Evolutionary conservation across 2,888 invertebrate species (phyloP), one percentile per base, ranked within the genome.

Genomic region (Lymantria dispar): DNA sequence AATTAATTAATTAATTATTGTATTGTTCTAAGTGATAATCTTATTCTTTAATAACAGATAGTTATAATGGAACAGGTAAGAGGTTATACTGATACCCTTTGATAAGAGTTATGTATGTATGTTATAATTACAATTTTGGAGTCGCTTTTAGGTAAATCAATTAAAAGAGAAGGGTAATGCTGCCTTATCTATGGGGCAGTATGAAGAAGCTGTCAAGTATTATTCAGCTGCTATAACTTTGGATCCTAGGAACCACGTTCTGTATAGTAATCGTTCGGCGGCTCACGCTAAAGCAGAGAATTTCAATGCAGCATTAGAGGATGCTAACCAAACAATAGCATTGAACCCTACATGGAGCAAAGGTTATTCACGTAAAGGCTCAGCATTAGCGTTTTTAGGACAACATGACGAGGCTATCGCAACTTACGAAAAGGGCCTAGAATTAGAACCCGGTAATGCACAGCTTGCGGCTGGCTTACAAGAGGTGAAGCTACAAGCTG

Each of bases 201-300:
- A 94, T 61, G 94, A 95, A 8, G 96, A 96, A 62, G 98, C 98
- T 0, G 92, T 98, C 47, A 92, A 94, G 60, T 93, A 85, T 67
- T 98, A 98, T 76, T 93, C 96, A 2, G 94, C 96, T 71, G 98
- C 97, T 7, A 97, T 98, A 58, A 86, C 91, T 11, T 80, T 97
- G 54, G 98, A 98, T 77, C 91, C 92, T 0, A 93, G 92, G 37
- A 98, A 98, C 90, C 96, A 98, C 92, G 97, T 98, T 75, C 91
- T 98, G 22, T 98, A 93, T 74, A 98, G 98, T 69, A 98, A 98
- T 85, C 94, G 98, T 49, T 98, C 98, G 0, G 98, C 98, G 7
- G 98, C 98, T 7, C 95, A 95, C 74, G 96, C 97, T 0, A 98
- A 97, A 86, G 93, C 94, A 43, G 94, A 93, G 22, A 93, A 95